Conservation (phyloP, 53 echinoderm and acorn worm genomes). For the Temnopleurus reevesii region DNA sequence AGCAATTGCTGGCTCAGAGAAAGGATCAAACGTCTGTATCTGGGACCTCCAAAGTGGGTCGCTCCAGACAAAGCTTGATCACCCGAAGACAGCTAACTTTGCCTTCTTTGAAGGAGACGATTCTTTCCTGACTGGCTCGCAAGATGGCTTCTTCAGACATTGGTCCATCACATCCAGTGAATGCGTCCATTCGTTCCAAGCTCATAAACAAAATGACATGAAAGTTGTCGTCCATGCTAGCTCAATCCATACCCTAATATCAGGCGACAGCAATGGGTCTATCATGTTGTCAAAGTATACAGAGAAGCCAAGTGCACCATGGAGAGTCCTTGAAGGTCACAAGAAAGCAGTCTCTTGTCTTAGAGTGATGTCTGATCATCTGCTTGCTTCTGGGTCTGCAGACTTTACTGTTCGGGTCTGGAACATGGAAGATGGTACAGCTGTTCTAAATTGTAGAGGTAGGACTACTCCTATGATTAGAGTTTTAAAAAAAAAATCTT, state of each 20-base stretch:
- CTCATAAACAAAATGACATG: constrained; percentile 47
- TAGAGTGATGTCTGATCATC: background rate
- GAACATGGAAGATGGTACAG: constrained; percentile 5
- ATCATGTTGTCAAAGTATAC: constrained; percentile 54
- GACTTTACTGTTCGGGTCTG: constrained; percentile 49
- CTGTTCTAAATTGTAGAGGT: background rate
- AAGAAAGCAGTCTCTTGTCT: constrained; percentile 38
- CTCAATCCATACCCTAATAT: background rate
- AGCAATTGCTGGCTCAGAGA: constrained; percentile 59
- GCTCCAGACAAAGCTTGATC: constrained; percentile 42
- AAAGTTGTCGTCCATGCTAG: constrained; percentile 45
- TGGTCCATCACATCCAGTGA: constrained; percentile 68
- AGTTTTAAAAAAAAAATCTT: background rate
- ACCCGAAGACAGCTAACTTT: constrained; percentile 42
- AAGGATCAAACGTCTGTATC: constrained; percentile 60
- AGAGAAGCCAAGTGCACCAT: background rate
- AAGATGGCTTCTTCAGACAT: constrained; percentile 68
- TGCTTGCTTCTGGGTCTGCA: constrained; percentile 47
- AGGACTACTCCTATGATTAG: background rate
- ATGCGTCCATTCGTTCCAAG: constrained; percentile 55
- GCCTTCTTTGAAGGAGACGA: background rate
- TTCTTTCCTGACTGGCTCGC: constrained; percentile 48
- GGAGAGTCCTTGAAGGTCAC: constrained; percentile 14
- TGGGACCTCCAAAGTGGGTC: constrained; percentile 64
- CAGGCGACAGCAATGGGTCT: constrained; percentile 61